phyloP scores from a whole-genome alignment of 2,888 invertebrate genomes.

The Calameuta filiformis region DNA sequence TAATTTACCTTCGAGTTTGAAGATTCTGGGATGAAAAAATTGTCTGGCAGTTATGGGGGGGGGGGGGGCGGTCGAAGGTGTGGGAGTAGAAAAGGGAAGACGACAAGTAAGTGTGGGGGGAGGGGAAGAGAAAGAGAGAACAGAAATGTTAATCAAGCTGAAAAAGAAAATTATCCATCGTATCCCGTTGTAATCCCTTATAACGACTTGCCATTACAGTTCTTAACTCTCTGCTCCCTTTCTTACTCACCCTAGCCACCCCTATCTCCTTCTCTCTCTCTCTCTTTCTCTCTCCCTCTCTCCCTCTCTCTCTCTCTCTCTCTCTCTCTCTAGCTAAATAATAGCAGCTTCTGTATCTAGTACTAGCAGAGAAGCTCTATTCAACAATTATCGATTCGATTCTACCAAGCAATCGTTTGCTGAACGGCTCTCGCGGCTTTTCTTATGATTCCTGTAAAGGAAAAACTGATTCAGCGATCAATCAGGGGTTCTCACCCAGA shows the following conservation, averaged over 20 bases:
- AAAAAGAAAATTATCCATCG: slow-evolving; percentile 12
- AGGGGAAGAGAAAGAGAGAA: slow-evolving; percentile 1
- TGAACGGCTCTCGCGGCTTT: not conserved
- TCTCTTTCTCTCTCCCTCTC: not conserved
- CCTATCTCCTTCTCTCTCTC: too few species aligned
- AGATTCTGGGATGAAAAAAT: not conserved
- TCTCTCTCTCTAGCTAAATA: slow-evolving; percentile 7
- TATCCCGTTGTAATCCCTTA: slow-evolving; percentile 8
- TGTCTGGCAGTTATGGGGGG: not conserved
- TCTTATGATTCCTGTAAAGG: not conserved
- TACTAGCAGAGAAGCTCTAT: not conserved
- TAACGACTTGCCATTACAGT: slow-evolving; percentile 16
- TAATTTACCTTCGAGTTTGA: not conserved
- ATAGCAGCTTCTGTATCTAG: not conserved
- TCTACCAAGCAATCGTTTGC: not conserved
- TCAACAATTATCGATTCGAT: not conserved
- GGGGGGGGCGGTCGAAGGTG: not conserved
- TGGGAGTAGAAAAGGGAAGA: not conserved
- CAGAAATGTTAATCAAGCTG: slow-evolving; percentile 24
- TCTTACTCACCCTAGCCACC: slow-evolving; percentile 5
- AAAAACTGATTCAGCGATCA: not conserved
- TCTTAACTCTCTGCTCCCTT: slow-evolving; percentile 9
- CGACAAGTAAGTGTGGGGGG: not conserved
- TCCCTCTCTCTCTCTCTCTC: not conserved
- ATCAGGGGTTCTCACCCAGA: not conserved